A percentile compares a stretch with the other conserved stretches of the same genome.
Conservation (phyloP, 1,140 invertebrate species). For the Zaprionus davidi region DNA sequence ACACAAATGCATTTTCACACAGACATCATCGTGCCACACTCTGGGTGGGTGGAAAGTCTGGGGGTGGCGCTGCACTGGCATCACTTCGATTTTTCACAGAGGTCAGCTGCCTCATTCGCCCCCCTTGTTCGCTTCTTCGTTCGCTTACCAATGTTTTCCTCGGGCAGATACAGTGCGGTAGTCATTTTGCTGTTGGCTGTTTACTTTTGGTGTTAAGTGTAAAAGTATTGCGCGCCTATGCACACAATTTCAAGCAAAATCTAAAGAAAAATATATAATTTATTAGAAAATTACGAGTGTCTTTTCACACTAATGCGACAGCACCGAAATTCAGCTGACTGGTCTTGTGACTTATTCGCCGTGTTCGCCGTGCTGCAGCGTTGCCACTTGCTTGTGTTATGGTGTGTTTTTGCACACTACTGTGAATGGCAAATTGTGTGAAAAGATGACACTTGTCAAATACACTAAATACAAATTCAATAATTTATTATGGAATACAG, state of each 20-base stretch:
- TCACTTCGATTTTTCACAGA: conserved; percentile 68
- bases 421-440: conserved; percentile 26
- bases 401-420: not conserved
- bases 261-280: conserved; percentile 60
- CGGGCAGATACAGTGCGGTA: conserved; percentile 90
- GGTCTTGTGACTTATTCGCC: conserved; percentile 82
- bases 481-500: not conserved
- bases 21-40: not conserved
- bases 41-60: not conserved
- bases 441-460: not conserved
- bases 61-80: conserved; percentile 39
- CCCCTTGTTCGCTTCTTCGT: conserved; percentile 10
- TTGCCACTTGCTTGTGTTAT: conserved; percentile 21
- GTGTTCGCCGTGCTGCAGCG: conserved; percentile 36
- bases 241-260: conserved; percentile 65
- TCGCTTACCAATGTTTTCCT: conserved; percentile 92
- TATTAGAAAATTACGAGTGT: conserved; percentile 64
- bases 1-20: conserved; percentile 29
- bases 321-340: conserved; percentile 83
- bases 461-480: not conserved
- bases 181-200: conserved; percentile 85
- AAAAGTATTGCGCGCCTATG: conserved; percentile 46
- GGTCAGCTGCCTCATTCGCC: conserved; percentile 32
- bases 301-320: conserved; percentile 79
- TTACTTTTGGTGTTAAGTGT: conserved; percentile 44